Evolutionary conservation across 1,140 invertebrate genomes (phyloP).

Genomic region (Brachionus rotundiformis): DNA sequence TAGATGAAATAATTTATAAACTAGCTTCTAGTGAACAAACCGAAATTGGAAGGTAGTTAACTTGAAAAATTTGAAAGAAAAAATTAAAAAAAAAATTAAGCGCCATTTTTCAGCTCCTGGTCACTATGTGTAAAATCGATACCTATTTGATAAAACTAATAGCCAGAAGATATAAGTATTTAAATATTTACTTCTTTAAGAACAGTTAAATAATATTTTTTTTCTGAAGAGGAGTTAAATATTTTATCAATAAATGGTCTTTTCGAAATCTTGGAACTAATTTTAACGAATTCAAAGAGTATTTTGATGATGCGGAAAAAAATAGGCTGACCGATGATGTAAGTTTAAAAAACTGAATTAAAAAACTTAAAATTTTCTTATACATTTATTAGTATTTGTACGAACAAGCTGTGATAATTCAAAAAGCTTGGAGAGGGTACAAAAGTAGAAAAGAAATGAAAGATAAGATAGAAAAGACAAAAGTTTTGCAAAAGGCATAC

Average conservation of each 20-base stretch:
- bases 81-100: background rate
- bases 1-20: conserved; percentile 48
- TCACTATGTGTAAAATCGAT: background rate
- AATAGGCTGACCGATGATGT: conserved; percentile 12
- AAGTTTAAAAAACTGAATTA: too few species aligned
- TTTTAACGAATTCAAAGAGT: background rate
- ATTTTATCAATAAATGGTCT: conserved; percentile 19
- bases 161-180: conserved; percentile 21
- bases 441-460: conserved; percentile 4
- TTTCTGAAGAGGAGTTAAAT: background rate
- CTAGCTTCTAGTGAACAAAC: background rate
- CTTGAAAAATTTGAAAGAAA: background rate
- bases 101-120: conserved; percentile 5
- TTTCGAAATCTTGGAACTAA: background rate
- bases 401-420: background rate
- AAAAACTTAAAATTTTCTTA: too few species aligned
- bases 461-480: background rate
- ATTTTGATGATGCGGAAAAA: conserved; percentile 31
- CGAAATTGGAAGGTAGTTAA: conserved; percentile 23
- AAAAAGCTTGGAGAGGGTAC: conserved; percentile 18
- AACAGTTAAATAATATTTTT: background rate
- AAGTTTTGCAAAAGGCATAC: background rate
- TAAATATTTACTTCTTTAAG: background rate
- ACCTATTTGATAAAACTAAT: conserved; percentile 17
- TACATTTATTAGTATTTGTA: conserved; percentile 34